Conservation (phyloP, 53 echinoderm and acorn worm species). For the Actinopyga echinites region DNA sequence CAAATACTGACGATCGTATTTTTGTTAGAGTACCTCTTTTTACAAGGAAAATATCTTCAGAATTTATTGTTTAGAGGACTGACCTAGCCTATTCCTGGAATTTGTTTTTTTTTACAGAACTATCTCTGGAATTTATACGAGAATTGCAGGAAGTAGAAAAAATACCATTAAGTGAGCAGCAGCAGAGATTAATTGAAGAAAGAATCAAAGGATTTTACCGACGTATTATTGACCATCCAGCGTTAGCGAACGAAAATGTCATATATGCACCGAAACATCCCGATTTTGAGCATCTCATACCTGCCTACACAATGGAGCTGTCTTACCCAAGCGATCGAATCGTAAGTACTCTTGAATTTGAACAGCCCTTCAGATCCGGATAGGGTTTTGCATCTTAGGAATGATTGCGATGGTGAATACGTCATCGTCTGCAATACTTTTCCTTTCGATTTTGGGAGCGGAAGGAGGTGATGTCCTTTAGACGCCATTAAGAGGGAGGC, state of each 20-base stretch:
- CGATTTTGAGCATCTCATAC: constrained; percentile 59
- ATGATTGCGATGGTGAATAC: not conserved
- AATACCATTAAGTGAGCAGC: constrained; percentile 57
- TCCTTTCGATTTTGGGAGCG: not conserved
- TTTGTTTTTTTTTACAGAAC: constrained; percentile 49
- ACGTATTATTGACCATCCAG: constrained; percentile 68
- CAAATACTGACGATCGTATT: no score
- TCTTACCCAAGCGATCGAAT: constrained; percentile 33
- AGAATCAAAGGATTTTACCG: constrained; percentile 68
- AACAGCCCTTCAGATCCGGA: constrained; percentile 1
- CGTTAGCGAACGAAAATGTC: constrained; percentile 63
- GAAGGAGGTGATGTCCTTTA: constrained; percentile 1
- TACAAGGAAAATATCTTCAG: no score
- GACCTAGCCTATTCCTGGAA: no score
- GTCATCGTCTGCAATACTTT: not conserved
- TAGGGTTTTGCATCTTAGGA: not conserved
- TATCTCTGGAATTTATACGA: constrained; percentile 59
- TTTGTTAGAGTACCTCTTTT: no score
- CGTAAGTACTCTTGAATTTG: constrained; percentile 8
- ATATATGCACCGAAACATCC: constrained; percentile 72
- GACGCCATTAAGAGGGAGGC: not conserved
- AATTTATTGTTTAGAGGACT: no score
- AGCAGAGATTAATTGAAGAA: constrained; percentile 56
- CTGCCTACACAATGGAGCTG: constrained; percentile 21
- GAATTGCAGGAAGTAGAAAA: constrained; percentile 59